Conservation (phyloP, 2,888 invertebrate species). For the Imbricaverruca yamaguchii region DNA sequence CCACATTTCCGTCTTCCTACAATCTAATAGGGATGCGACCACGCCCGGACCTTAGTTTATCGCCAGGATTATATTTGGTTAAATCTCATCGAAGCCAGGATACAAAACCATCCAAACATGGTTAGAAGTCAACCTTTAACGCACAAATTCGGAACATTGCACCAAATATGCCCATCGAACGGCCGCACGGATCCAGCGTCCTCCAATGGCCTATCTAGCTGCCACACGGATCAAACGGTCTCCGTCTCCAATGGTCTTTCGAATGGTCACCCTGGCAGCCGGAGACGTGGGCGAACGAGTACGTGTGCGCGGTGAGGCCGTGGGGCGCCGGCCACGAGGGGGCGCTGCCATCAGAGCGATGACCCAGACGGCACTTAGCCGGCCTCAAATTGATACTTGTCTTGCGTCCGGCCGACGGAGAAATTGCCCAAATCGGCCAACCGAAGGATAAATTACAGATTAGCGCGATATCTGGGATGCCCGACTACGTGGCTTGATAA, state of each 20-base stretch:
- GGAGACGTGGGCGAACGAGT: not conserved
- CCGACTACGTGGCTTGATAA: not conserved
- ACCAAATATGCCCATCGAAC: too few species aligned
- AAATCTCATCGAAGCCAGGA: too few species aligned
- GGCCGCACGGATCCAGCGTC: too few species aligned
- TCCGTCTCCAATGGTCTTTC: not conserved
- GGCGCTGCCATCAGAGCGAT: not conserved
- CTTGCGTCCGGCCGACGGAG: not conserved
- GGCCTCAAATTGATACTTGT: slow-evolving; percentile 20
- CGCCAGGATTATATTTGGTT: too few species aligned
- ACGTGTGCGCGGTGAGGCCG: not conserved
- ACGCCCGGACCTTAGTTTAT: too few species aligned
- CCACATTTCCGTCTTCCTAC: too few species aligned
- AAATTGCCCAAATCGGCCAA: slow-evolving; percentile 12
- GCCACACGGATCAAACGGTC: too few species aligned
- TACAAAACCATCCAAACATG: too few species aligned
- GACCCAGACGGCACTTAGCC: slow-evolving; percentile 5
- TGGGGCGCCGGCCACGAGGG: not conserved
- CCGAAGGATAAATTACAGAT: slow-evolving; percentile 20
- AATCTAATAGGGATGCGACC: too few species aligned
- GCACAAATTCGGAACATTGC: too few species aligned
- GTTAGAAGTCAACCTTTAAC: too few species aligned
- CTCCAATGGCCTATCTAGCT: too few species aligned
- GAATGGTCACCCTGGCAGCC: not conserved
- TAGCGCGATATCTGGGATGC: not conserved